Conservation (phyloP, 2,888 invertebrate species). For the Deilephila elpenor region DNA sequence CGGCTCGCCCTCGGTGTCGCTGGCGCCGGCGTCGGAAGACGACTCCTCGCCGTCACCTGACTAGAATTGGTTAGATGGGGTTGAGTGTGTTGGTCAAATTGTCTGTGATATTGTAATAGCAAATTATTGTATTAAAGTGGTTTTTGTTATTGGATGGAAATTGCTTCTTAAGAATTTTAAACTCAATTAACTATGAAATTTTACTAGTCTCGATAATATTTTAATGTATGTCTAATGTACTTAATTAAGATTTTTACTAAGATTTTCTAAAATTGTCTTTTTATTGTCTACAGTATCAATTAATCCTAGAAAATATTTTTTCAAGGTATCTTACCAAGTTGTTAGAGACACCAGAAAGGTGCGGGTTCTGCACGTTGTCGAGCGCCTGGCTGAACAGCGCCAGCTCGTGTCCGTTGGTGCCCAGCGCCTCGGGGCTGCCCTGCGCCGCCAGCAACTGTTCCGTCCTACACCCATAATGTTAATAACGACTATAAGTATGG, state of each 20-base stretch:
- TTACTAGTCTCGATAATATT: too few species aligned
- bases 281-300: too few species aligned
- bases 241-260: too few species aligned
- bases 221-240: too few species aligned
- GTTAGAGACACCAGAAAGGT: conserved; percentile 81
- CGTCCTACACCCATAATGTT: conserved; percentile 73
- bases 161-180: too few species aligned
- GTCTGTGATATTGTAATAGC: neutral
- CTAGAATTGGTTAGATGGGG: conserved; percentile 41
- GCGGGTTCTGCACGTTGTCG: conserved; percentile 89
- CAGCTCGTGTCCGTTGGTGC: conserved; percentile 87
- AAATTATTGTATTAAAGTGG: neutral
- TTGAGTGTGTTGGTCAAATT: neutral
- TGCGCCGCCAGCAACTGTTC: conserved; percentile 75
- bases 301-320: too few species aligned
- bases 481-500: conserved; percentile 57
- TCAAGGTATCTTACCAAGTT: conserved; percentile 64
- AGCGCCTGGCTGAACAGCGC: conserved; percentile 91
- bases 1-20: conserved; percentile 87
- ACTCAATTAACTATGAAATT: too few species aligned
- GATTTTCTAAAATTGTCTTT: too few species aligned
- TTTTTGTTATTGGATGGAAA: too few species aligned
- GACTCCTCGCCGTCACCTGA: conserved; percentile 90
- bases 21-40: conserved; percentile 92
- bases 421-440: conserved; percentile 85